phyloP scores from a whole-genome alignment of 1,140 invertebrate genomes.

The Camponotus vicinus region DNA sequence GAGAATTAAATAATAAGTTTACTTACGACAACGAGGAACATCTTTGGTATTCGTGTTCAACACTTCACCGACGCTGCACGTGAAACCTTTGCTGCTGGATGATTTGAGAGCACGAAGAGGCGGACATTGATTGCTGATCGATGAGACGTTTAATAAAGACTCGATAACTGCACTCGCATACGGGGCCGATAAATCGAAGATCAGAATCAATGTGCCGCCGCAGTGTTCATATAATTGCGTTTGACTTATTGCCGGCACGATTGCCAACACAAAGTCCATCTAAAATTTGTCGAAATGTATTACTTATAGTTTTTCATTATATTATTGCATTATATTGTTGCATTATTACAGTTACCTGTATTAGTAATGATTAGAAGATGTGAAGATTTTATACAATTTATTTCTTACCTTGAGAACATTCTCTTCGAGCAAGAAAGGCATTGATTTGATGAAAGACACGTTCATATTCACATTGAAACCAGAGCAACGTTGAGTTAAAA shows the following conservation, averaged over 20 bases:
- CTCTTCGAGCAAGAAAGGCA: conserved; percentile 92
- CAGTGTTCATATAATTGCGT: conserved; percentile 97
- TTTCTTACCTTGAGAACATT: conserved; percentile 91
- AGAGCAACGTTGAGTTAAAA: conserved; percentile 96
- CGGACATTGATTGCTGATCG: conserved; percentile 96
- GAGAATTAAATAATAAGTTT: conserved; percentile 19
- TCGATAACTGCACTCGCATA: conserved; percentile 97
- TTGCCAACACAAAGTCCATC: conserved; percentile 95
- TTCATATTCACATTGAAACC: conserved; percentile 98
- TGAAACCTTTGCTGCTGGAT: conserved; percentile 95
- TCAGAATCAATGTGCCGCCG: conserved; percentile 96
- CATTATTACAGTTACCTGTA: neutral
- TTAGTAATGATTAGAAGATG: neutral
- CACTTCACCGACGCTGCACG: conserved; percentile 97
- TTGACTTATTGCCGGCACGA: conserved; percentile 94
- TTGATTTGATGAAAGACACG: conserved; percentile 94
- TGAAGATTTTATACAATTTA: neutral
- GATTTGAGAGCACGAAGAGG: conserved; percentile 94
- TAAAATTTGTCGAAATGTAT: conserved; percentile 68
- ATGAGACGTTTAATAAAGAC: conserved; percentile 94
- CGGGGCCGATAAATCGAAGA: conserved; percentile 97
- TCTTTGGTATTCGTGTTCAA: conserved; percentile 96
- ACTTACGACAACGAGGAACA: conserved; percentile 96
- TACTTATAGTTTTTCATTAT: neutral
- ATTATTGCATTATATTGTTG: too few relatives aligned